Percentiles rank a stretch among this genome's conserved stretches.
phyloP scores from a whole-genome alignment of 1,140 invertebrate genomes.

The Leptopilina clavipes region DNA sequence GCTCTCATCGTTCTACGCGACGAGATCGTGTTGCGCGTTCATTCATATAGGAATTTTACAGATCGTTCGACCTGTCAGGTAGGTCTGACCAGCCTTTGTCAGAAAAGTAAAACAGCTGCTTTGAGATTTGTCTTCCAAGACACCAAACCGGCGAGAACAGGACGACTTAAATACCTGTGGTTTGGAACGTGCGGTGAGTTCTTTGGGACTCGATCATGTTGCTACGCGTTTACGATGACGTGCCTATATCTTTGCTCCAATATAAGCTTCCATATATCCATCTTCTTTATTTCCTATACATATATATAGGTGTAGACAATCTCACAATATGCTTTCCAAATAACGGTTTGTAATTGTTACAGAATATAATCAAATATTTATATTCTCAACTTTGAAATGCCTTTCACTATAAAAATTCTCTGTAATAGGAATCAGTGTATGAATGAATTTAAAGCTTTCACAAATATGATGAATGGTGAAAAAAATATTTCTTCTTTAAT shows the following conservation, averaged over 20 bases:
- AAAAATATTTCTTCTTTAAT: too few species aligned
- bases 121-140: slow-evolving; percentile 30
- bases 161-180: slow-evolving; percentile 25
- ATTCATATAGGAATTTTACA: slow-evolving; percentile 35
- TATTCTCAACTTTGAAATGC: not conserved
- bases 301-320: not conserved
- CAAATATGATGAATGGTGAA: too few species aligned
- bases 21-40: slow-evolving; percentile 26
- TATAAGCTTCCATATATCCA: not conserved
- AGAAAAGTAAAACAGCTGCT: slow-evolving; percentile 34
- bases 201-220: slow-evolving; percentile 12
- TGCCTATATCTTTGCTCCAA: slow-evolving; percentile 17
- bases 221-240: slow-evolving; percentile 17
- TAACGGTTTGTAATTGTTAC: slow-evolving; percentile 15
- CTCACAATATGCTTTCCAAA: not conserved
- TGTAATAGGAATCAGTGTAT: too few species aligned
- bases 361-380: slow-evolving; percentile 6
- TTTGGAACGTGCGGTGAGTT: slow-evolving; percentile 26
- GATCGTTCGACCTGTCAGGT: slow-evolving; percentile 34
- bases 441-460: too few species aligned
- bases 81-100: slow-evolving; percentile 33
- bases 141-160: slow-evolving; percentile 27
- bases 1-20: not conserved
- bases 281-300: not conserved
- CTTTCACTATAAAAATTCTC: not conserved